Conservation (phyloP, 2,113 vertebrate genomes). For the Perca flavescens region DNA sequence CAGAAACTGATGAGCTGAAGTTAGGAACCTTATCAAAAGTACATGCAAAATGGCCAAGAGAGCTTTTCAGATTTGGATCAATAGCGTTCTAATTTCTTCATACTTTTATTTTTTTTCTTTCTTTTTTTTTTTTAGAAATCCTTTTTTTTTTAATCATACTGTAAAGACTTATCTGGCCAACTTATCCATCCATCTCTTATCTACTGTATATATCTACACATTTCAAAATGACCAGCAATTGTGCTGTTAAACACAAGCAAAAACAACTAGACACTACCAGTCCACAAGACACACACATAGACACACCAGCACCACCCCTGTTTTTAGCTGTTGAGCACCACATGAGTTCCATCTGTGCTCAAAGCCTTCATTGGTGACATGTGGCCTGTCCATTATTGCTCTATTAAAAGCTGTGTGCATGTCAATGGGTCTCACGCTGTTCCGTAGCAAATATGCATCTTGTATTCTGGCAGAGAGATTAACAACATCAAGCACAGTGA, state of each 20-base stretch:
- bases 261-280: neutral
- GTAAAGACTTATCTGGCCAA: no score
- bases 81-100: neutral
- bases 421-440: conserved; percentile 72
- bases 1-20: conserved; percentile 6
- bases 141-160: neutral
- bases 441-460: conserved; percentile 70
- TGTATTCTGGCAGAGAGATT: conserved; percentile 73
- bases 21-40: neutral
- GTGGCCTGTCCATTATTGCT: conserved; percentile 76
- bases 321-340: conserved; percentile 65
- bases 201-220: no score
- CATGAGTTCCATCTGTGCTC: conserved; percentile 77
- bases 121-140: no score
- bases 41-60: neutral
- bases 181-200: no score
- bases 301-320: conserved; percentile 30
- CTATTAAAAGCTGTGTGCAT: conserved; percentile 71
- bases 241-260: conserved; percentile 21
- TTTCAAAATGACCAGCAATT: conserved; percentile 19
- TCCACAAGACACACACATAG: conserved; percentile 24
- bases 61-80: neutral
- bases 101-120: no score
- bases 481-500: conserved; percentile 70
- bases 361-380: conserved; percentile 67